Evolutionary conservation across 2,797 vertebrate species (phyloP).

Genomic region (Threskiornis aethiopicus): DNA sequence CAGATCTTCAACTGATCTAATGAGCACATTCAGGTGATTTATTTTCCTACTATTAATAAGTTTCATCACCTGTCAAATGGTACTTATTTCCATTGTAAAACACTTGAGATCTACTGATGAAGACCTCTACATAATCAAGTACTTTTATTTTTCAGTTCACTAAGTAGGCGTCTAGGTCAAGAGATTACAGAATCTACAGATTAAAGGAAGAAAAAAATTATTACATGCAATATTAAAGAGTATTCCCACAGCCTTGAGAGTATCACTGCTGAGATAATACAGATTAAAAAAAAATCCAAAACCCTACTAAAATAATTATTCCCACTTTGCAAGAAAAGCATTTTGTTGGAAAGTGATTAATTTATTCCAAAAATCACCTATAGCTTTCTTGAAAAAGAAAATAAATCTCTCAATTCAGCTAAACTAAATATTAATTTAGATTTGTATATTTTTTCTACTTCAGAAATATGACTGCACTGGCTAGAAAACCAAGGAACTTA

Average conservation of each 20-base stretch:
- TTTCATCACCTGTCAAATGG: neutral
- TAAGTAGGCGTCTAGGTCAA: neutral
- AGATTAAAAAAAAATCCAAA: neutral
- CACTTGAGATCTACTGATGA: neutral
- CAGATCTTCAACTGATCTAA: neutral
- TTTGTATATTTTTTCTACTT: neutral
- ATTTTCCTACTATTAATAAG: neutral
- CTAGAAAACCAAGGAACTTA: neutral
- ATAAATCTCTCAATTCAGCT: neutral
- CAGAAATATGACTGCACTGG: neutral
- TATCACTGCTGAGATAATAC: neutral
- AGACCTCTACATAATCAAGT: neutral
- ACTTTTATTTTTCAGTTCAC: neutral
- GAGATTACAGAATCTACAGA: neutral
- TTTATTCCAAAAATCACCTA: neutral
- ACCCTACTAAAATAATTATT: neutral
- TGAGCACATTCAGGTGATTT: neutral
- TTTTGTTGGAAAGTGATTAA: neutral
- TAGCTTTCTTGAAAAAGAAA: neutral
- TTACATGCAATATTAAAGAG: neutral
- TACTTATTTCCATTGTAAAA: neutral
- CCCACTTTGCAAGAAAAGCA: neutral
- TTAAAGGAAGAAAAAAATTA: neutral
- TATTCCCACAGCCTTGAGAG: neutral
- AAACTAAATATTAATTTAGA: neutral